Evolutionary conservation across 92 coral and sea anemone species (phyloP), one percentile per base, ranked within the genome.

Genomic region (Scolanthus callimorphus): DNA sequence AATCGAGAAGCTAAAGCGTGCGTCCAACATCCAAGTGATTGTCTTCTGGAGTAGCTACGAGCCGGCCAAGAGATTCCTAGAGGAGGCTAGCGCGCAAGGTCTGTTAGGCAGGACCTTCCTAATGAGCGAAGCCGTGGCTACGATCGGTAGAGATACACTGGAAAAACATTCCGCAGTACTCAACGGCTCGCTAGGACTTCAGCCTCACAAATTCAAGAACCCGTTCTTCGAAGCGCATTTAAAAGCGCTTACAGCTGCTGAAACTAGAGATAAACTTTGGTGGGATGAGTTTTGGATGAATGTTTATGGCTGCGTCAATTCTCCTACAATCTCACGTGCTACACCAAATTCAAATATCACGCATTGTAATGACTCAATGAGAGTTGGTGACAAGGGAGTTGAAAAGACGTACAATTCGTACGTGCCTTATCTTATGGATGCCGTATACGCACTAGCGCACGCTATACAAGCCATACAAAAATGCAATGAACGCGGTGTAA

Each of bases 381-480:
- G 28, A 26, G 21, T 73, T 4, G 45, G 31, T 48, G 59, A 68
- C 2, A 43, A 62, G 20, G 67, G 69, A 15, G 67, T 57, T 59
- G 58, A 67, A 31, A 57, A 74, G 43, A 31, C 79, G 37, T 85
- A 79, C 37, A 85, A 79, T 50, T 63, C 82, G 0, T 85, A 77
- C 39, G 67, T 79, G 20, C 91, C 91, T 2, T 85, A 85, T 51
- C 63, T 85, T 1, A 62, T 83, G 3, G 91, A 85, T 50, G 91
- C 91, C 2, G 74, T 80, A 12, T 69, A 73, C 39, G 82, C 91
- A 2, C 50, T 85, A 1, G 91, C 91, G 31, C 29, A 74, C 31
- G 91, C 91, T 24, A 57, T 85, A 12, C 59, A 81, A 25, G 15
- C 31, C 43, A 55, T 80, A 62, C 25, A 25, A 2, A 54, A 37